phyloP scores from a whole-genome alignment of 2,797 vertebrate genomes.

The Eulemur rubriventer region DNA sequence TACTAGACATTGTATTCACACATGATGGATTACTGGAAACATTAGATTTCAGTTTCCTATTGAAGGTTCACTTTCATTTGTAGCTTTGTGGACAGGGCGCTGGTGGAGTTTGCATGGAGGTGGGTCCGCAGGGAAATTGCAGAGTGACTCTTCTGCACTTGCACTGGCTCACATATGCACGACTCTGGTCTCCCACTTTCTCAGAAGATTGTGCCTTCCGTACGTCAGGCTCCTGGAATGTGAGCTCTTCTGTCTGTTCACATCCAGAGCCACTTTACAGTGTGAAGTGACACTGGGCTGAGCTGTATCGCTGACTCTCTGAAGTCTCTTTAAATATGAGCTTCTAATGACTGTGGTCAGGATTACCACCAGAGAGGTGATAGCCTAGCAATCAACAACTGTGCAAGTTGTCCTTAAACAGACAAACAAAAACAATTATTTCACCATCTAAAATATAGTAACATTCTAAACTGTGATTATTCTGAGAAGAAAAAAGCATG shows the following conservation, averaged over 20 bases:
- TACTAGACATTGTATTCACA: conserved; percentile 1
- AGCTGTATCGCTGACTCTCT: neutral
- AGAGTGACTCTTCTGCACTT: neutral
- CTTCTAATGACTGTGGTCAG: conserved; percentile 25
- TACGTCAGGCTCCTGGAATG: neutral
- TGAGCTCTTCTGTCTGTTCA: neutral
- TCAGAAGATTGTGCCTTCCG: neutral
- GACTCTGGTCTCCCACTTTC: neutral
- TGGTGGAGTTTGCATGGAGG: neutral
- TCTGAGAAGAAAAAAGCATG: neutral
- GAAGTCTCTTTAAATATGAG: conserved; percentile 42
- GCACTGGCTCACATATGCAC: neutral
- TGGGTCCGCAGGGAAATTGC: neutral
- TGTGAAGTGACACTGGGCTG: neutral
- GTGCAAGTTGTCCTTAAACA: neutral
- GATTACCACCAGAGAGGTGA: neutral
- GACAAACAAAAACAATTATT: neutral
- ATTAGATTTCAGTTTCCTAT: neutral
- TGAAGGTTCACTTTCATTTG: neutral
- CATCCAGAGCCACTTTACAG: neutral
- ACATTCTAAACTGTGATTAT: neutral
- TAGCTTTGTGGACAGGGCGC: neutral
- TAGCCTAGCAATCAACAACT: neutral
- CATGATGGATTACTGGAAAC: neutral
- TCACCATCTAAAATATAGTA: neutral